Conservation (phyloP, 2,888 invertebrate species). For the Tryphoninae sp. region DNA sequence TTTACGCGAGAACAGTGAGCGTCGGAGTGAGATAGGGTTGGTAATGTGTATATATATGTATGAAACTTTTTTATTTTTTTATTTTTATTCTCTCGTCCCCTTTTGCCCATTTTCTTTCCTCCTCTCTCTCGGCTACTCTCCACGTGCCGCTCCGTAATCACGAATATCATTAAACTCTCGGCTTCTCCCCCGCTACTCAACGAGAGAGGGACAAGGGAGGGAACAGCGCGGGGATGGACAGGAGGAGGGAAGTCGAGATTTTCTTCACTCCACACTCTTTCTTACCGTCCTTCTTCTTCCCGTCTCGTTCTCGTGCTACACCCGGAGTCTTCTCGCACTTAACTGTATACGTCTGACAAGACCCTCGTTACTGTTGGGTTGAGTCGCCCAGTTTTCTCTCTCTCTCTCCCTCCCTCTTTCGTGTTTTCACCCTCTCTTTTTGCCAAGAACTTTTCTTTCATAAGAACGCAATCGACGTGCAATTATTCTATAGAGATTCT, state of each 20-base stretch:
- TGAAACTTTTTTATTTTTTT: constrained; percentile 49
- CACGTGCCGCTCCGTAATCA: constrained; percentile 80
- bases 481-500: constrained; percentile 36
- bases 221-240: neutral
- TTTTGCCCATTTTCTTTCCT: constrained; percentile 63
- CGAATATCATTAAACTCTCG: constrained; percentile 81
- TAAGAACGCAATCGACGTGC: constrained; percentile 28
- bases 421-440: neutral
- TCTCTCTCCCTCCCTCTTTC: neutral
- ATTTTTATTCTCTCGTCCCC: constrained; percentile 63
- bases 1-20: constrained; percentile 77
- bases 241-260: constrained; percentile 55
- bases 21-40: constrained; percentile 62
- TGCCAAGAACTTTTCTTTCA: constrained; percentile 29
- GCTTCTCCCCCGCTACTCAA: constrained; percentile 72
- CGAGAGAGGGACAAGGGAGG: constrained; percentile 8
- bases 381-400: constrained; percentile 51
- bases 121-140: constrained; percentile 67
- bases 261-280: constrained; percentile 66
- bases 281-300: constrained; percentile 40
- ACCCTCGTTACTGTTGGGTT: constrained; percentile 71
- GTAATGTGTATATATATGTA: constrained; percentile 45
- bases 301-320: constrained; percentile 35
- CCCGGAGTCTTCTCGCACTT: constrained; percentile 38
- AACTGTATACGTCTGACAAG: constrained; percentile 66